These are phyloP conservation scores for Zaprionus inermis DNA, from an alignment of 1,140 invertebrate species.

Conservation along the genomic window DNA sequence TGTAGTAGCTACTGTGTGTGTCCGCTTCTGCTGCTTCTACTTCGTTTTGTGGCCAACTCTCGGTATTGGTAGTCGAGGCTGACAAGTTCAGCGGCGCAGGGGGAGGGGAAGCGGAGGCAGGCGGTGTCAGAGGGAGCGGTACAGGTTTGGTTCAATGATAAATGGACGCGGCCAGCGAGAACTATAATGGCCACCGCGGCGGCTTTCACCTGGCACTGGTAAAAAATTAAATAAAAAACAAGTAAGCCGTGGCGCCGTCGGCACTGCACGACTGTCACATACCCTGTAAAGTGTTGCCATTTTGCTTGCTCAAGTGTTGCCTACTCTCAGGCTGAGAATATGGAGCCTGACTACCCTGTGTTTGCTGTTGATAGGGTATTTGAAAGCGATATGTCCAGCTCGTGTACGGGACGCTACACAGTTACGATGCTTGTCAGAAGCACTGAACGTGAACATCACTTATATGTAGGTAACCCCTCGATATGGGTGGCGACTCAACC, in stretches of 20 bases:
- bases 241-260: slow-evolving; percentile 9
- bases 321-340: background rate
- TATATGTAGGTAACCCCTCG: slow-evolving; percentile 32
- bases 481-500: slow-evolving; percentile 1
- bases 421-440: slow-evolving; percentile 70
- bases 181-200: slow-evolving; percentile 68
- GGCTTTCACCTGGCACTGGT: slow-evolving; percentile 71
- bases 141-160: slow-evolving; percentile 56
- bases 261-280: background rate
- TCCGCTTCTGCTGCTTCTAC: background rate
- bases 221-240: slow-evolving; percentile 52
- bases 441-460: slow-evolving; percentile 75
- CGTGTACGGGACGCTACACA: slow-evolving; percentile 16
- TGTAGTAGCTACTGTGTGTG: slow-evolving; percentile 39
- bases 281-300: background rate
- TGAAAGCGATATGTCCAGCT: slow-evolving; percentile 11
- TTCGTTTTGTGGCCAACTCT: slow-evolving; percentile 33
- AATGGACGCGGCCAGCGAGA: slow-evolving; percentile 74
- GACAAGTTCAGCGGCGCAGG: slow-evolving; percentile 64
- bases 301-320: no score
- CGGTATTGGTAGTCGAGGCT: slow-evolving; percentile 39
- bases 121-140: background rate
- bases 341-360: background rate
- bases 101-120: background rate
- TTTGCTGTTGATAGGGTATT: background rate